These are phyloP conservation scores for Virgularia gustaviana DNA, from an alignment of 92 coral and sea anemone genomes.

Conservation along the genomic window DNA sequence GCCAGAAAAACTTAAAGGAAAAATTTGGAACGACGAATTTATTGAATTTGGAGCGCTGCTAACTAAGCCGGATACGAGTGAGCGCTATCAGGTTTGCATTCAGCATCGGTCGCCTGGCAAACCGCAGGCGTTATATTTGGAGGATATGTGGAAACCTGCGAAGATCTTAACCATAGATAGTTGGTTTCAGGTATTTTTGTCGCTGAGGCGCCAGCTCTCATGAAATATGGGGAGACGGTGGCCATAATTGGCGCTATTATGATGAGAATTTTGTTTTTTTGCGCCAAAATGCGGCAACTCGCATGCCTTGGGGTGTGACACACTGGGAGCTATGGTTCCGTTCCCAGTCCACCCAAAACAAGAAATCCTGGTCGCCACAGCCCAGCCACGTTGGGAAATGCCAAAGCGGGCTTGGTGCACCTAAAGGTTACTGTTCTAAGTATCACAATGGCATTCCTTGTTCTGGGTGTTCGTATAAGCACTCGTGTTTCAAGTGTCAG, in stretches of 20 bases:
- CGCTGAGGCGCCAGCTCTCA: slow-evolving; percentile 24
- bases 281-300: slow-evolving; percentile 1
- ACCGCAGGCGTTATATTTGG: slow-evolving; percentile 35
- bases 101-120: not conserved
- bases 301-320: slow-evolving; percentile 2
- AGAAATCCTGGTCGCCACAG: not conserved
- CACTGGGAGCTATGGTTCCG: slow-evolving; percentile 40
- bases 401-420: not conserved
- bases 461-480: slow-evolving; percentile 16
- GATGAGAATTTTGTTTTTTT: slow-evolving; percentile 20
- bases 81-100: slow-evolving; percentile 23
- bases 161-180: slow-evolving; percentile 11
- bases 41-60: slow-evolving; percentile 34
- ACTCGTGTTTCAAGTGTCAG: slow-evolving; percentile 20
- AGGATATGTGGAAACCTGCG: slow-evolving; percentile 22
- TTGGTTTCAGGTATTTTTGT: slow-evolving; percentile 30
- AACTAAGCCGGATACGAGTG: slow-evolving; percentile 13
- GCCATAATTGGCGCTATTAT: slow-evolving; percentile 16
- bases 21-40: slow-evolving; percentile 35
- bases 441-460: slow-evolving; percentile 13
- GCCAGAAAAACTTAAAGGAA: slow-evolving; percentile 29
- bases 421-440: slow-evolving; percentile 11
- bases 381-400: not conserved
- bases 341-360: not conserved
- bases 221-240: slow-evolving; percentile 39